A percentile compares a stretch with the other conserved stretches of the same genome.
Conservation (phyloP, 2,797 vertebrate genomes). For the Vireo griseus region DNA sequence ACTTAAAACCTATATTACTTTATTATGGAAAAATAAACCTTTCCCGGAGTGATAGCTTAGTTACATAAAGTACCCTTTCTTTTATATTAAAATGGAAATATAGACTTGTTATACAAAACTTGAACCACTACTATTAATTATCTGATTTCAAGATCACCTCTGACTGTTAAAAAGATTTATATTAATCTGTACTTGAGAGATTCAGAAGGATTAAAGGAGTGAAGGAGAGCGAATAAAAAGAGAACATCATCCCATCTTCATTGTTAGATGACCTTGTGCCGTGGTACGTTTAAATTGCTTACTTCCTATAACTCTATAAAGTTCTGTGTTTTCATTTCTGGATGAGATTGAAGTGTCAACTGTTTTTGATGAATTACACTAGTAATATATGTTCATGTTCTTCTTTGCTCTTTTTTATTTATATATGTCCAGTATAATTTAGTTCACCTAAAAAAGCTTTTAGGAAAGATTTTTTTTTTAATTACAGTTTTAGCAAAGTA, state of each 20-base stretch:
- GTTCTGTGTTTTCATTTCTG: conserved; percentile 83
- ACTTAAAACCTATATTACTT: conserved; percentile 55
- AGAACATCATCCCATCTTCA: conserved; percentile 69
- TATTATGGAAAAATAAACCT: conserved; percentile 51
- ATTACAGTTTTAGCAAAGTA: conserved; percentile 1
- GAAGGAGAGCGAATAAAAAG: conserved; percentile 56
- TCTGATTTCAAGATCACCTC: conserved; percentile 70
- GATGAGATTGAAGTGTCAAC: conserved; percentile 84
- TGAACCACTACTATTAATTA: conserved; percentile 65
- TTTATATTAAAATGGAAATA: conserved; percentile 59
- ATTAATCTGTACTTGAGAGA: conserved; percentile 68
- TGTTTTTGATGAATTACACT: conserved; percentile 77
- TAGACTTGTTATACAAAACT: conserved; percentile 43
- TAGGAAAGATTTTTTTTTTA: conserved; percentile 54
- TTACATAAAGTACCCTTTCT: conserved; percentile 47
- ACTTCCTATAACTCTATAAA: conserved; percentile 83
- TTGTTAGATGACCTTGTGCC: conserved; percentile 78
- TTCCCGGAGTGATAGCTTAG: conserved; percentile 8
- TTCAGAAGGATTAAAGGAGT: conserved; percentile 58
- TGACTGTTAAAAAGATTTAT: conserved; percentile 65
- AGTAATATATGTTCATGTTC: conserved; percentile 80
- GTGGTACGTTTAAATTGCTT: conserved; percentile 79
- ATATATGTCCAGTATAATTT: conserved; percentile 75
- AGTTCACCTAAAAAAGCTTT: conserved; percentile 72
- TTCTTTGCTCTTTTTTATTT: conserved; percentile 79